Evolutionary conservation across 2,113 vertebrate species (phyloP).

Genomic region (Podocnemis expansa): DNA sequence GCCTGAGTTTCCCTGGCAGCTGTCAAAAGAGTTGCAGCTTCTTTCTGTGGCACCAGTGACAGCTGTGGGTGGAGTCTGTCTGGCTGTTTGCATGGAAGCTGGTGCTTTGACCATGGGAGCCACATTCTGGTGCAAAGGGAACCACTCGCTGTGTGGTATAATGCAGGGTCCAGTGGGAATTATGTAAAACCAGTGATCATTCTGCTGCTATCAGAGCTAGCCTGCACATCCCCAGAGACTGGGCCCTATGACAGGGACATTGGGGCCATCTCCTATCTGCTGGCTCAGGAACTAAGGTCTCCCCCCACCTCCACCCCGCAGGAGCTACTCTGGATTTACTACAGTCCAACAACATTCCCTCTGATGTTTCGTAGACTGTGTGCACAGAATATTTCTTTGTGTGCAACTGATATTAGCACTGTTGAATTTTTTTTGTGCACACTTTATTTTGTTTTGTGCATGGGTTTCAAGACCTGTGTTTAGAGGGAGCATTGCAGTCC

Average conservation of each 20-base stretch:
- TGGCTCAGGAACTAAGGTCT: background rate
- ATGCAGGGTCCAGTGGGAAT: background rate
- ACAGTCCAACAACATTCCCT: no score
- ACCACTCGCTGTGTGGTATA: background rate
- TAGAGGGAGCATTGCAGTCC: no score
- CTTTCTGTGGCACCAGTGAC: conserved; percentile 7
- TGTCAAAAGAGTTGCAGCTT: background rate
- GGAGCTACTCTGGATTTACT: no score
- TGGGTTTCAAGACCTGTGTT: no score
- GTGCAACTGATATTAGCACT: no score
- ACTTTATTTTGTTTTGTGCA: no score
- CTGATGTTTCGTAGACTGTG: no score
- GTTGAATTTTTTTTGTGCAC: no score
- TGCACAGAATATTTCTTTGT: no score
- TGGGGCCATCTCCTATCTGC: background rate
- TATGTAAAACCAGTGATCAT: background rate
- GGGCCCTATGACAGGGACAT: background rate
- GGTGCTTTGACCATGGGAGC: background rate
- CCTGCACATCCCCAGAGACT: background rate
- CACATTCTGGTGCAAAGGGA: background rate
- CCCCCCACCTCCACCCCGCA: no score
- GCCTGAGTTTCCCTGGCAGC: background rate
- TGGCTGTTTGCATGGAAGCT: background rate
- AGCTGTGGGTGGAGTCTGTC: background rate
- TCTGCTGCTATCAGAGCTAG: background rate